Conservation (phyloP, 2,797 vertebrate genomes). For the Balearica regulorum region DNA sequence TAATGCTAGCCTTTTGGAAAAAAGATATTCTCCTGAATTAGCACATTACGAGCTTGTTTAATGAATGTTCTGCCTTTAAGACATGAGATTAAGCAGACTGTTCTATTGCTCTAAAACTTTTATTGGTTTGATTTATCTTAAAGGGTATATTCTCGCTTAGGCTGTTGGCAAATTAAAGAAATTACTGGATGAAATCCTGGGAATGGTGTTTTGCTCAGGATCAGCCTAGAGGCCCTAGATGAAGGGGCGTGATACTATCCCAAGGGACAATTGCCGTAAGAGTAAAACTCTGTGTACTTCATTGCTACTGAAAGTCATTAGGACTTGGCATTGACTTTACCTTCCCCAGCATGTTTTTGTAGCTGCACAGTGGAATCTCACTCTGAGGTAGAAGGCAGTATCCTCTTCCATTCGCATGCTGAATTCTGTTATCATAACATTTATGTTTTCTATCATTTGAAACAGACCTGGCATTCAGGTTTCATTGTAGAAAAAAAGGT, state of each 20-base stretch:
- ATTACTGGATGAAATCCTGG: background rate
- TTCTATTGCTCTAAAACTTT: background rate
- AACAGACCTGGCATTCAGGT: background rate
- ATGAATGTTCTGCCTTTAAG: background rate
- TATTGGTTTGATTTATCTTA: background rate
- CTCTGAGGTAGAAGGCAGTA: background rate
- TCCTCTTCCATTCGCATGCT: background rate
- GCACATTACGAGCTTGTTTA: background rate
- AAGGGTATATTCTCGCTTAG: background rate
- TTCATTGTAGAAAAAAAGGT: background rate
- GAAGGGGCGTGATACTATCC: background rate
- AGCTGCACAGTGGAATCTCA: background rate
- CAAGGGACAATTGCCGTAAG: background rate
- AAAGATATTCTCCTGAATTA: conserved; percentile 11
- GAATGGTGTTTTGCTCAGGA: background rate
- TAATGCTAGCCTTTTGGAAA: background rate
- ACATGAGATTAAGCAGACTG: background rate
- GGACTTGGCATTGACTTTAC: background rate
- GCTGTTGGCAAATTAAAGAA: background rate
- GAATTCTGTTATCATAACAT: background rate
- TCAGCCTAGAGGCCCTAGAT: background rate
- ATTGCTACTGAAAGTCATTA: background rate
- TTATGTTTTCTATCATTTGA: background rate
- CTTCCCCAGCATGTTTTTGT: background rate
- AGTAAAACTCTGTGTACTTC: background rate